Percentiles rank a stretch among this genome's conserved stretches.
These are phyloP conservation scores for Crotalus helleri DNA, from an alignment of 2,113 vertebrate genomes.

Conservation along the genomic window DNA sequence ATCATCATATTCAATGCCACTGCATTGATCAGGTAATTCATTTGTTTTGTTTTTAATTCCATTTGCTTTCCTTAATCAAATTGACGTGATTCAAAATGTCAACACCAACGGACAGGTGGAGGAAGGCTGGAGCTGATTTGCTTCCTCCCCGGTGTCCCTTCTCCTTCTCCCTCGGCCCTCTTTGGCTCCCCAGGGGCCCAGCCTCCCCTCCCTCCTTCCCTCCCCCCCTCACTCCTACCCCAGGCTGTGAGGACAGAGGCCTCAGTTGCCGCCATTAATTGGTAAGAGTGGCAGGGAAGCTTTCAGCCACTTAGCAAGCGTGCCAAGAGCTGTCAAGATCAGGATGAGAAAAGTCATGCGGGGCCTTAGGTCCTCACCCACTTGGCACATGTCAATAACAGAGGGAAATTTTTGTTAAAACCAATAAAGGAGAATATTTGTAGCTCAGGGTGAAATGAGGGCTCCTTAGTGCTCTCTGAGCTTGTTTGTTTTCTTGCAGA, in stretches of 20 bases:
- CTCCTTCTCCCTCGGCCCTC: background rate
- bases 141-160: background rate
- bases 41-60: background rate
- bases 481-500: background rate
- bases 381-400: background rate
- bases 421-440: background rate
- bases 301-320: background rate
- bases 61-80: background rate
- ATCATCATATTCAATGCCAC: background rate
- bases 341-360: background rate
- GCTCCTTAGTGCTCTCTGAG: background rate
- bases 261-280: background rate
- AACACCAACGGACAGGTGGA: background rate
- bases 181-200: background rate
- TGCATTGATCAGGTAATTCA: background rate
- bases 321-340: background rate
- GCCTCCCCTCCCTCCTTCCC: background rate
- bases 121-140: background rate
- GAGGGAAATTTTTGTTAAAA: background rate
- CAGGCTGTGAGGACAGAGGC: accelerated
- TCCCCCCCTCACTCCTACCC: no score
- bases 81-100: background rate
- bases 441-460: no score
- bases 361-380: background rate
- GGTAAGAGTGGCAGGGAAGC: background rate